Percentiles rank a stretch among this genome's conserved stretches.
These are phyloP conservation scores for Tapirus terrestris DNA, from an alignment of 2,113 vertebrate species.

Conservation along the genomic window DNA sequence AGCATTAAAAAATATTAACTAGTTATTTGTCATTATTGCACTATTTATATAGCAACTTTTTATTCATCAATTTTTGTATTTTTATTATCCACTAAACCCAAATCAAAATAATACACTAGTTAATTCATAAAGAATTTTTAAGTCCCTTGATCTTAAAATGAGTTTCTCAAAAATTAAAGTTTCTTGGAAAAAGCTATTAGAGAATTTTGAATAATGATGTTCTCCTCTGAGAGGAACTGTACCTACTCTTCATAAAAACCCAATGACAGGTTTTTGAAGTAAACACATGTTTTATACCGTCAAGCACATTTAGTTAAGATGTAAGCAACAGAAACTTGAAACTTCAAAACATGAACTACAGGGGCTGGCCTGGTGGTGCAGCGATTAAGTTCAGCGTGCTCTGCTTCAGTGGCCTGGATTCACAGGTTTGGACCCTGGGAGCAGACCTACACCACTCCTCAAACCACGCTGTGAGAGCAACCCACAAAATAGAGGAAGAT, in stretches of 20 bases:
- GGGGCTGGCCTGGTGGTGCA: no score
- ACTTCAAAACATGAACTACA: background rate
- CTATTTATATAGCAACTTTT: background rate
- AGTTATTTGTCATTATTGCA: background rate
- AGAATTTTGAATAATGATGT: constrained; percentile 5
- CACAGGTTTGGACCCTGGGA: no score
- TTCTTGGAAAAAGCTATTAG: background rate
- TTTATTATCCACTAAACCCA: background rate
- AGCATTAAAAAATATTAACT: background rate
- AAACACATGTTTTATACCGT: background rate
- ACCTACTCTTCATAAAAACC: constrained; percentile 33
- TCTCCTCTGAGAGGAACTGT: constrained; percentile 23
- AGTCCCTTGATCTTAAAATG: background rate
- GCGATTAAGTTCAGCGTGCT: no score
- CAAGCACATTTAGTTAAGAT: constrained; percentile 54
- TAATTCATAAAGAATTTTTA: background rate
- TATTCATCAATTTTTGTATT: background rate
- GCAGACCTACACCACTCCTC: no score
- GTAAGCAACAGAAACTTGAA: constrained; percentile 25
- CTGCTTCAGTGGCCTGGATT: no score
- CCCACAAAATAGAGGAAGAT: no score
- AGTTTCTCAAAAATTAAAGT: background rate
- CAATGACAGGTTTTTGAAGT: background rate
- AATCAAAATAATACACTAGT: background rate
- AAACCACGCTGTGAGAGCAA: no score